phyloP scores from a whole-genome alignment of 2,797 vertebrate genomes.

The Cetoscarus ocellatus region DNA sequence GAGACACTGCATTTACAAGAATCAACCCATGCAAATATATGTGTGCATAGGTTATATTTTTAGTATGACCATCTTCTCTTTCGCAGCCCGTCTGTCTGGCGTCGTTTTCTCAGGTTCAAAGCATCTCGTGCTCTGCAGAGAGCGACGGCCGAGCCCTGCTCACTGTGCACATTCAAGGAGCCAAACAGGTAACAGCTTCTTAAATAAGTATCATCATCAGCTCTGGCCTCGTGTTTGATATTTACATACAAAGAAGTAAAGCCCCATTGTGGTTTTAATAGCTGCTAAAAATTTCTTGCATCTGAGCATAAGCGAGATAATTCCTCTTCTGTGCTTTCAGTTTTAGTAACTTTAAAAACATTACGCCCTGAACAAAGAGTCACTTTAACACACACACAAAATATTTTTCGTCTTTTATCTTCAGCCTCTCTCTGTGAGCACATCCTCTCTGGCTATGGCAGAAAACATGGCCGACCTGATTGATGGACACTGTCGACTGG shows the following conservation, averaged over 20 bases:
- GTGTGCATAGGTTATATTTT: too few species aligned
- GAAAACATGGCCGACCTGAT: conserved; percentile 98
- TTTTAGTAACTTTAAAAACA: neutral
- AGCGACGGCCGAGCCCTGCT: conserved; percentile 86
- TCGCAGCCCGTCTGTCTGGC: conserved; percentile 89
- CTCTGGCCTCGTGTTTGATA: too few species aligned
- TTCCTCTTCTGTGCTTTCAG: neutral
- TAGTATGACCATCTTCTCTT: neutral
- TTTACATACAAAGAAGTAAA: neutral
- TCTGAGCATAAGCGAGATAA: neutral
- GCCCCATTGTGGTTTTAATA: neutral
- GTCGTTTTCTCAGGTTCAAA: conserved; percentile 88
- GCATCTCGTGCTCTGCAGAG: conserved; percentile 85
- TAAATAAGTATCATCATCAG: neutral
- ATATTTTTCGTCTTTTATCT: neutral
- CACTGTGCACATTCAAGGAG: conserved; percentile 87
- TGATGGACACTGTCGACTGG: conserved; percentile 92
- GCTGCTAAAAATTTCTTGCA: neutral
- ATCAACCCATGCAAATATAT: too few species aligned
- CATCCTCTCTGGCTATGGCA: conserved; percentile 87
- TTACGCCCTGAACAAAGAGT: neutral
- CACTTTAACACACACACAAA: neutral
- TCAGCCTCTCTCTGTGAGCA: conserved; percentile 91
- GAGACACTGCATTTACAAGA: too few species aligned
- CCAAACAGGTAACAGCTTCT: conserved; percentile 84